phyloP scores from a whole-genome alignment of 2,797 vertebrate species.

The Oreortyx pictus region DNA sequence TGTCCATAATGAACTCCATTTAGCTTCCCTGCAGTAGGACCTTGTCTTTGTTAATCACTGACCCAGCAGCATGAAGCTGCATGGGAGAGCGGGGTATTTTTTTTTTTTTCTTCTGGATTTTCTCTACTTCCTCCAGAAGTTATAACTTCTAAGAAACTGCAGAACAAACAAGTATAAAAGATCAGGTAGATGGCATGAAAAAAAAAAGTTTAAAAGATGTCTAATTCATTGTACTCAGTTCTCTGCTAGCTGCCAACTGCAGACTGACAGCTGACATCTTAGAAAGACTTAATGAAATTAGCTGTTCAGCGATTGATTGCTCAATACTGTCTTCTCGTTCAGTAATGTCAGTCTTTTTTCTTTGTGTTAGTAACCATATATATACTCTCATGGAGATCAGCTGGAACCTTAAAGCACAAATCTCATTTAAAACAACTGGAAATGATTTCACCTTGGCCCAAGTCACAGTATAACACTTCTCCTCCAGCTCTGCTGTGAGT shows the following conservation, averaged over 20 bases:
- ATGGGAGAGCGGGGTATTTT: constrained; percentile 10
- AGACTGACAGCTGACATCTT: constrained; percentile 20
- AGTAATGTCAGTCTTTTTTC: not conserved
- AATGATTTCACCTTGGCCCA: constrained; percentile 15
- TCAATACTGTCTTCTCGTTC: not conserved
- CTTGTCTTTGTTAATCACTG: constrained; percentile 71
- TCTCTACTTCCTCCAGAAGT: constrained; percentile 48
- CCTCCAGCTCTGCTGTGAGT: constrained; percentile 18
- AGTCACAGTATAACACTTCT: not conserved
- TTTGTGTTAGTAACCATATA: not conserved
- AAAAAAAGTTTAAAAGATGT: constrained; percentile 52
- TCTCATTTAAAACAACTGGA: constrained; percentile 21
- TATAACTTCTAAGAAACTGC: constrained; percentile 38
- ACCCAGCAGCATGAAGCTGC: constrained; percentile 40
- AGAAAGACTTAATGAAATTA: constrained; percentile 49
- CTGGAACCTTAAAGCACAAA: not conserved
- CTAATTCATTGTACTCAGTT: constrained; percentile 28
- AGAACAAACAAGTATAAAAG: constrained; percentile 45
- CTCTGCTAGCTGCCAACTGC: not conserved
- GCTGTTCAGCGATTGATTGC: not conserved
- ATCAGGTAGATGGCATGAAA: constrained; percentile 48
- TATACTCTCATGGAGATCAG: not conserved
- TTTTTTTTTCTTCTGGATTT: constrained; percentile 34
- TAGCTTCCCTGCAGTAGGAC: constrained; percentile 64
- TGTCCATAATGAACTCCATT: constrained; percentile 76